Evolutionary conservation across 2,797 vertebrate species (phyloP).

Genomic region (Tympanoctomys barrerae): DNA sequence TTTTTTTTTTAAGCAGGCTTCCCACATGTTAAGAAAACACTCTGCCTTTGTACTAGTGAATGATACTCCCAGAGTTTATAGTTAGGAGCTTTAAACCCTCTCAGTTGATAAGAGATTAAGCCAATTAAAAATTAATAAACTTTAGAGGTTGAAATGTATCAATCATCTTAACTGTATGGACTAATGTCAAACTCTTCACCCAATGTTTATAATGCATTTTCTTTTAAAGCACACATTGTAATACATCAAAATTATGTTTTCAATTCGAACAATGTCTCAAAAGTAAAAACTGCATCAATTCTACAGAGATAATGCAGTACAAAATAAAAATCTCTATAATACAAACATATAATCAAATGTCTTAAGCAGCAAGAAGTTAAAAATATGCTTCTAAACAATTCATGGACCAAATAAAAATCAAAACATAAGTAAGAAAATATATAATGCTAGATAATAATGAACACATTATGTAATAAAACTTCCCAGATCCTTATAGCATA

Average conservation of each 20-base stretch:
- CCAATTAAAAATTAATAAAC: conserved; percentile 43
- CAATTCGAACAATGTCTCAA: neutral
- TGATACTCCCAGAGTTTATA: neutral
- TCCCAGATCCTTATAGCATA: neutral
- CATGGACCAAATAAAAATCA: conserved; percentile 31
- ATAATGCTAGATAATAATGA: neutral
- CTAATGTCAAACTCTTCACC: neutral
- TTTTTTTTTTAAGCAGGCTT: neutral
- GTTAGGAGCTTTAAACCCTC: neutral
- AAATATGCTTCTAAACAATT: neutral
- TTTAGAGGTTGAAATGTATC: conserved; percentile 4
- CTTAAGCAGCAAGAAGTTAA: neutral
- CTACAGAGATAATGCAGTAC: neutral
- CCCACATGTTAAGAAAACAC: neutral
- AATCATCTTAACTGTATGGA: neutral
- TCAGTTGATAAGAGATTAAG: conserved; percentile 54
- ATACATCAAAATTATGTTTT: conserved; percentile 2
- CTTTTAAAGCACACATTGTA: neutral
- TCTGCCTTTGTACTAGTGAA: neutral
- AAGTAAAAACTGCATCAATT: neutral
- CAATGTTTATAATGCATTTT: conserved; percentile 8
- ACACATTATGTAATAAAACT: neutral
- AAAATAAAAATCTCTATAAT: conserved; percentile 13
- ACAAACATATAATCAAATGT: neutral
- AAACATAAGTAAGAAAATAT: conserved; percentile 39